Percentiles rank a stretch among this genome's conserved stretches.
These are phyloP conservation scores for Sphenopsis melanotis DNA, from an alignment of 2,797 vertebrate species.

Conservation along the genomic window DNA sequence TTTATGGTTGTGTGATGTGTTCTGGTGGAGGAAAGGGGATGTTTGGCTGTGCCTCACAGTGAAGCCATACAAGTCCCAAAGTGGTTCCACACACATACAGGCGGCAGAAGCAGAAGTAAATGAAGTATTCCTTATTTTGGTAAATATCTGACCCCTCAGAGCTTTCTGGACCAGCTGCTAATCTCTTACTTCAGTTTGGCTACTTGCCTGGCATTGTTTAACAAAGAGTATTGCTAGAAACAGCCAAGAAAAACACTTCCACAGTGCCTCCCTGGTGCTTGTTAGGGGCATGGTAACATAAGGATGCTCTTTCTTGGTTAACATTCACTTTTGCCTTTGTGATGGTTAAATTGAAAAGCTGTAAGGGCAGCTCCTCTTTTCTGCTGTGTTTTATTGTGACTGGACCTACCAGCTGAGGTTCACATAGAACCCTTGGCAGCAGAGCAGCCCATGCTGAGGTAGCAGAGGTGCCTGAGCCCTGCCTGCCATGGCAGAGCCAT, in stretches of 20 bases:
- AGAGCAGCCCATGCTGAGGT: not conserved
- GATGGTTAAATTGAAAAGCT: not conserved
- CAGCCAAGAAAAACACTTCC: not conserved
- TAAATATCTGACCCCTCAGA: not conserved
- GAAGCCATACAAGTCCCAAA: not conserved
- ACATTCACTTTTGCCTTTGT: not conserved
- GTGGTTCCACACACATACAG: not conserved
- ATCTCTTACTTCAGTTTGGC: not conserved
- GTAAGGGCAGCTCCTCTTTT: not conserved
- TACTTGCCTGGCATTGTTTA: not conserved
- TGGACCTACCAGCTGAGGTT: not conserved
- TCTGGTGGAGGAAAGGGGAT: not conserved
- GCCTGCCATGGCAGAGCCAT: rapidly evolving
- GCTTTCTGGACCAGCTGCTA: not conserved
- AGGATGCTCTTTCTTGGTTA: not conserved
- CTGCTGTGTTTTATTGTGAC: not conserved
- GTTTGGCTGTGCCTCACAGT: not conserved
- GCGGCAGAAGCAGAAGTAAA: not conserved
- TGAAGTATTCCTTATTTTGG: not conserved
- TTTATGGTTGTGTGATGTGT: not conserved
- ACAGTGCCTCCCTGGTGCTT: not conserved
- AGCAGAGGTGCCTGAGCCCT: not conserved
- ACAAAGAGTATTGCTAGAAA: not conserved
- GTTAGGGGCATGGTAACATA: not conserved
- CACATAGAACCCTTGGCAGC: not conserved